Conservation (phyloP, 2,113 vertebrate species). For the Oreochromis niloticus region DNA sequence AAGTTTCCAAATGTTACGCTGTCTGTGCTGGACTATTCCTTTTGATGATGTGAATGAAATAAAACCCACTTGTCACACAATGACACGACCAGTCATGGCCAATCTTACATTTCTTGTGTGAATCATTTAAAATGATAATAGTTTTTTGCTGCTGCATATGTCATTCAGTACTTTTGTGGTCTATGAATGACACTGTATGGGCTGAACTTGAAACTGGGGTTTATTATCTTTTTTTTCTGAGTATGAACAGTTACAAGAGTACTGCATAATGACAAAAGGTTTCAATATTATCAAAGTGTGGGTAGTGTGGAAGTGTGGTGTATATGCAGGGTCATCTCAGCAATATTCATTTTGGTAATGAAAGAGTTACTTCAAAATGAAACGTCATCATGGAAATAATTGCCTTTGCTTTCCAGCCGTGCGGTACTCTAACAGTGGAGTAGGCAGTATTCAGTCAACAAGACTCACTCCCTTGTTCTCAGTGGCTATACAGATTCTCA, state of each 20-base stretch:
- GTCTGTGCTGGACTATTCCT: neutral
- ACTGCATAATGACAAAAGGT: slow-evolving; percentile 24
- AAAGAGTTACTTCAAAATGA: slow-evolving; percentile 6
- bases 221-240: slow-evolving; percentile 3
- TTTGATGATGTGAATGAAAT: neutral
- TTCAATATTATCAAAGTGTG: slow-evolving; percentile 51
- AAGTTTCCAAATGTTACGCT: neutral
- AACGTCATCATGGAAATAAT: slow-evolving; percentile 7
- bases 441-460: neutral
- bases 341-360: slow-evolving; percentile 3
- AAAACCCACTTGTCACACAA: slow-evolving; percentile 6
- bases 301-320: neutral
- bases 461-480: neutral
- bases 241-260: neutral
- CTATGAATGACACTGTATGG: slow-evolving; percentile 12
- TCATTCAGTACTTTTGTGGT: slow-evolving; percentile 31
- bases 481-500: neutral
- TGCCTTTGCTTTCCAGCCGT: slow-evolving; percentile 8
- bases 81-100: neutral
- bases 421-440: neutral
- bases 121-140: slow-evolving; percentile 12
- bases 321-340: slow-evolving; percentile 1
- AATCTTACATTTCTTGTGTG: slow-evolving; percentile 1
- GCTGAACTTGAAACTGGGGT: slow-evolving; percentile 16
- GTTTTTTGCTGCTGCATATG: neutral